phyloP scores from a whole-genome alignment of 2,113 vertebrate genomes.

The Oxygymnocypris stewartii region DNA sequence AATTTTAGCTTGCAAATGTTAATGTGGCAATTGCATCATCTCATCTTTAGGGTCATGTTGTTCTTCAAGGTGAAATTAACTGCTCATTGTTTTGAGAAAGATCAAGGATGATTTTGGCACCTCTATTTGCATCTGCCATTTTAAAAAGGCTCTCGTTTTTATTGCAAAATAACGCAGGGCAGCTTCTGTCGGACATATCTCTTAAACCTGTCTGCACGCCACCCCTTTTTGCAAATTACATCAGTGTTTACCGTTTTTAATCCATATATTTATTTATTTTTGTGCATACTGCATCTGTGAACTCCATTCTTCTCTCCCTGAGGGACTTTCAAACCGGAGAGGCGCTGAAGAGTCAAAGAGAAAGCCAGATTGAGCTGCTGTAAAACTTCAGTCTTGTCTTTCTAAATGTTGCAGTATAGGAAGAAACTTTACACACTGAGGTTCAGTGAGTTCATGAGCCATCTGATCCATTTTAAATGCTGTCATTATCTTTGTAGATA shows the following conservation, averaged over 20 bases:
- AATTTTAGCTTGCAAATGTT: slow-evolving; percentile 23
- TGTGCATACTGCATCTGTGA: slow-evolving; percentile 61
- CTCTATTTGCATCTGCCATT: background rate
- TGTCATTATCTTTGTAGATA: background rate
- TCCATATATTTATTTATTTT: slow-evolving; percentile 38
- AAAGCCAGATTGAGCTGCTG: background rate
- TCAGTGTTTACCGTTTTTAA: slow-evolving; percentile 37
- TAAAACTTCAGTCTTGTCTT: slow-evolving; percentile 22
- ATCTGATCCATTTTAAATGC: slow-evolving; percentile 9
- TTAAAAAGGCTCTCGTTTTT: background rate
- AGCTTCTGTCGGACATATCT: background rate
- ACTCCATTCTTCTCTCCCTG: slow-evolving; percentile 62
- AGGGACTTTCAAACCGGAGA: slow-evolving; percentile 62
- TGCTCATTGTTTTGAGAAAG: slow-evolving; percentile 19
- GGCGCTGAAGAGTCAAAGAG: slow-evolving; percentile 39
- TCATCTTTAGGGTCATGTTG: background rate
- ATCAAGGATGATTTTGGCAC: slow-evolving; percentile 13
- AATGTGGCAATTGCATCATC: slow-evolving; percentile 17
- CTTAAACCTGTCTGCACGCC: background rate
- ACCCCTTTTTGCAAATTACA: background rate
- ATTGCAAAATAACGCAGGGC: background rate
- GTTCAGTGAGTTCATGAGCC: slow-evolving; percentile 18
- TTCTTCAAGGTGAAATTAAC: slow-evolving; percentile 28
- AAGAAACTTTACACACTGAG: background rate
- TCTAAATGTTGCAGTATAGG: slow-evolving; percentile 22